Conservation (phyloP, 2,113 vertebrate genomes). For the Telmatochromis sp. region DNA sequence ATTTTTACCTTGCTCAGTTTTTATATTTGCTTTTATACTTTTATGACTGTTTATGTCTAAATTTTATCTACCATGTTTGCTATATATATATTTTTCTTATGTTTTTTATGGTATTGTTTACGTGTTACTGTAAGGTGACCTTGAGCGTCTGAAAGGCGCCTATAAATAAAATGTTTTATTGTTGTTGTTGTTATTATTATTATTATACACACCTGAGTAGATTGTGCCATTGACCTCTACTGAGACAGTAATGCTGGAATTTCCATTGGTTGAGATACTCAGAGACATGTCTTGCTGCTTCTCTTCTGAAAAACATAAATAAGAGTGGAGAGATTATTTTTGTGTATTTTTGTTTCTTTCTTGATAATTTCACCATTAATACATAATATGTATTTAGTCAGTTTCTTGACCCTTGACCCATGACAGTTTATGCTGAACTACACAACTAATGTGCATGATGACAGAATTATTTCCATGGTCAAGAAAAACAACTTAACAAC, state of each 20-base stretch:
- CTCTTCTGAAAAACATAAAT: constrained; percentile 49
- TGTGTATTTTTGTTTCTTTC: background rate
- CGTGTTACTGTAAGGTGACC: background rate
- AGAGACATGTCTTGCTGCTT: constrained; percentile 74
- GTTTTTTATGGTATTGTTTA: background rate
- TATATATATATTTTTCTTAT: background rate
- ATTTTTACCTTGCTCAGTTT: no score
- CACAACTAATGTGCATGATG: background rate
- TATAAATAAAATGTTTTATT: background rate
- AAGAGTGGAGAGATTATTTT: background rate
- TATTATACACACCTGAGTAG: constrained; percentile 67
- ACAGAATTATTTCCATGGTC: background rate
- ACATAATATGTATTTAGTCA: background rate
- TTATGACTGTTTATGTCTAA: background rate
- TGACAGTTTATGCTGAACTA: background rate
- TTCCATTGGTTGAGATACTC: constrained; percentile 74
- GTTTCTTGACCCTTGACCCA: background rate
- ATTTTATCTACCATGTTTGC: background rate
- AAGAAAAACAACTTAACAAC: background rate
- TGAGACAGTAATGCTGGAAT: constrained; percentile 74
- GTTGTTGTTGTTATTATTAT: background rate
- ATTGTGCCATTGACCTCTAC: constrained; percentile 76
- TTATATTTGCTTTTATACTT: no score
- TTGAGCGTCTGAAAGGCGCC: background rate
- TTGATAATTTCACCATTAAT: background rate